Base-by-base conservation (phyloP, 2,797 vertebrate species). In the Coreius guichenoti region DNA sequence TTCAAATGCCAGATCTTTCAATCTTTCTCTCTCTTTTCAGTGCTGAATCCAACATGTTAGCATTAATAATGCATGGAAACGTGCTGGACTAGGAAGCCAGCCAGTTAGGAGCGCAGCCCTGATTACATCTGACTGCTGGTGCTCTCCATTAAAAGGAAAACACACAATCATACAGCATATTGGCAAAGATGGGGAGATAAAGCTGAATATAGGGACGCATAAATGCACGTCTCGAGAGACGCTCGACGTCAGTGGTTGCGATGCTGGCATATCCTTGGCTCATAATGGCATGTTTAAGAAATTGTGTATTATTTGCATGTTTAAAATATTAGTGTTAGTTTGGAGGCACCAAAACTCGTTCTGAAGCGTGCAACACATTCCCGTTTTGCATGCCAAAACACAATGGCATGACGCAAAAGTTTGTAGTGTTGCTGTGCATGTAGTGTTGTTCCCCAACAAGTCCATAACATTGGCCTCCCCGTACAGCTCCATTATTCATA, bases 1-100 rank as follows among this genome's bases (percentile, higher is more conserved):
- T 72, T 70, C 36, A 51, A 69, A 68, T 36, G 65, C 31, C 65
- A 36, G 47, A 33, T 45, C 79, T 81, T 54, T 81, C 79, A 68
- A n/a, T 81, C 79, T 68, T n/a, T 81, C 31, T 29, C 21, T 54
- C 19, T 73, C 39, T 16, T 1, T n/a, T 72, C 23, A 47, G 72
- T 33, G 23, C n/a, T 31, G 68, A 84, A 77, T 88, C 70, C 36
- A 72, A 86, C 72, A 90, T 90, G 90, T 93, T 93, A 92, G 88
- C 91, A 92, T 93, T 91, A 94, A 92, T 94, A 93, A 94, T 93
- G 87, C 92, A 94, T 90, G 88, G 89, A 90, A 94, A 91, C 14
- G 85, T 89, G 86, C 85, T 82, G 89, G 89, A 92, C 93, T 90
- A 91, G 84, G 89, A 87, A 90, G 51, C 87, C 90, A 89, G 89